Conservation (phyloP, 2,113 vertebrate genomes). For the Erythrocercus mccallii region DNA sequence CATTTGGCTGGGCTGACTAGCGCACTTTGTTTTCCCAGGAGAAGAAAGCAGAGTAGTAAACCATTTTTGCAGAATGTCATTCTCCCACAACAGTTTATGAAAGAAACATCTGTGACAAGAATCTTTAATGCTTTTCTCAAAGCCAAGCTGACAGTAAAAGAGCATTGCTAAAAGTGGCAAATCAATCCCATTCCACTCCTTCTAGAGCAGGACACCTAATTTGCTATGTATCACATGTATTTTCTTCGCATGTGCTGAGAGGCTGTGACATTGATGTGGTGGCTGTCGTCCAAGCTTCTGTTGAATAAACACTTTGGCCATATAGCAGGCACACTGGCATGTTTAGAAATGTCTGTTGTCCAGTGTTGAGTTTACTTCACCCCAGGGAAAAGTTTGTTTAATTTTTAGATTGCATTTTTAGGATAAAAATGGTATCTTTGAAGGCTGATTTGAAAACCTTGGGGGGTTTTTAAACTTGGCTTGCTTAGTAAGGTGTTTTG, state of each 20-base stretch:
- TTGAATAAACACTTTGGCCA: slow-evolving; percentile 85
- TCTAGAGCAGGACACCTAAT: slow-evolving; percentile 82
- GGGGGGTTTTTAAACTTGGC: background rate
- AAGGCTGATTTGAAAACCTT: slow-evolving; percentile 43
- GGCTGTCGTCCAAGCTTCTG: slow-evolving; percentile 84
- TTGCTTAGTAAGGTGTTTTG: background rate
- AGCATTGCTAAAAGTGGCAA: slow-evolving; percentile 77
- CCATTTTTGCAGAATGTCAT: slow-evolving; percentile 81
- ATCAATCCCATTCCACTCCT: slow-evolving; percentile 74
- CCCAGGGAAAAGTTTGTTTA: slow-evolving; percentile 47
- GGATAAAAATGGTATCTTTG: slow-evolving; percentile 21
- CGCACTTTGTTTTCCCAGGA: slow-evolving; percentile 77
- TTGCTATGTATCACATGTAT: slow-evolving; percentile 87
- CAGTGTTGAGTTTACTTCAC: slow-evolving; percentile 51
- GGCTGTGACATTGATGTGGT: slow-evolving; percentile 78
- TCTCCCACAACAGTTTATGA: slow-evolving; percentile 85
- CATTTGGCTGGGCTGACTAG: slow-evolving; percentile 74
- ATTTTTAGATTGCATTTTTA: slow-evolving; percentile 31
- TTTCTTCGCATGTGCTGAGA: slow-evolving; percentile 81
- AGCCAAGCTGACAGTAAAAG: slow-evolving; percentile 78
- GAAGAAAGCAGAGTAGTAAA: slow-evolving; percentile 81
- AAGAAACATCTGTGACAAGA: slow-evolving; percentile 88
- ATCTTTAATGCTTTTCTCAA: slow-evolving; percentile 82
- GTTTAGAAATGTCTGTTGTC: slow-evolving; percentile 62
- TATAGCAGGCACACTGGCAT: slow-evolving; percentile 79